Evolutionary conservation across 2,113 vertebrate genomes (phyloP).

Genomic region (Calypte anna): DNA sequence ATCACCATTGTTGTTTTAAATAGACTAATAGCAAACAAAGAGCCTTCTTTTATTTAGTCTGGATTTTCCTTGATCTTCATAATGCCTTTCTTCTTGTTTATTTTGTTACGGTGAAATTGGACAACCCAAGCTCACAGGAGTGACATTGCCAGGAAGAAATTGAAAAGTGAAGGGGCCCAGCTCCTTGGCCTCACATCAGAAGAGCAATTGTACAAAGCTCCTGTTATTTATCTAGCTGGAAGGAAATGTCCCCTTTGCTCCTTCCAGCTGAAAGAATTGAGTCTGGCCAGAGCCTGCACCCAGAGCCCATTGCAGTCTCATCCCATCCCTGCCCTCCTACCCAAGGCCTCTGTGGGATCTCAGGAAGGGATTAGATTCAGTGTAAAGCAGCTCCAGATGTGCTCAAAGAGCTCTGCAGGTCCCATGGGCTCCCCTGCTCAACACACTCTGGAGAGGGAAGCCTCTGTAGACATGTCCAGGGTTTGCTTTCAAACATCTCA

Average conservation of each 20-base stretch:
- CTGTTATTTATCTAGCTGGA: not conserved
- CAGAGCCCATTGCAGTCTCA: not conserved
- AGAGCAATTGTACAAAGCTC: not conserved
- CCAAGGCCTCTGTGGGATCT: not conserved
- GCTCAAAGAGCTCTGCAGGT: not conserved
- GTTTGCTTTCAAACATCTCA: not conserved
- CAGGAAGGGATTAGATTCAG: not conserved
- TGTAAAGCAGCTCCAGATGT: constrained; percentile 6
- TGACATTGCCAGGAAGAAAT: constrained; percentile 22
- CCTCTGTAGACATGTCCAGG: not conserved
- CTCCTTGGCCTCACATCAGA: constrained; percentile 45
- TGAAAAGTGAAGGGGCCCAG: not conserved
- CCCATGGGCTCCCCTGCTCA: not conserved
- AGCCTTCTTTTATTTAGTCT: constrained; percentile 50
- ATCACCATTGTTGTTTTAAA: constrained; percentile 46
- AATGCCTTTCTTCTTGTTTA: constrained; percentile 54
- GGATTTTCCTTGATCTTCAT: constrained; percentile 57
- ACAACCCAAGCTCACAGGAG: not conserved
- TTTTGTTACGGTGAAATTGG: constrained; percentile 34
- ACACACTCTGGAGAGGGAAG: not conserved
- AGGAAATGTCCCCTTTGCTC: constrained; percentile 7
- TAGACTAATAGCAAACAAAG: constrained; percentile 30
- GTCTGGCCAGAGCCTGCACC: not conserved
- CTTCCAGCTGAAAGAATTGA: constrained; percentile 14
- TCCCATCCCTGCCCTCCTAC: not conserved